Percentiles rank a stretch among this genome's conserved stretches.
Conservation (phyloP, 2,888 invertebrate species). For the Tupiocoris notatus region DNA sequence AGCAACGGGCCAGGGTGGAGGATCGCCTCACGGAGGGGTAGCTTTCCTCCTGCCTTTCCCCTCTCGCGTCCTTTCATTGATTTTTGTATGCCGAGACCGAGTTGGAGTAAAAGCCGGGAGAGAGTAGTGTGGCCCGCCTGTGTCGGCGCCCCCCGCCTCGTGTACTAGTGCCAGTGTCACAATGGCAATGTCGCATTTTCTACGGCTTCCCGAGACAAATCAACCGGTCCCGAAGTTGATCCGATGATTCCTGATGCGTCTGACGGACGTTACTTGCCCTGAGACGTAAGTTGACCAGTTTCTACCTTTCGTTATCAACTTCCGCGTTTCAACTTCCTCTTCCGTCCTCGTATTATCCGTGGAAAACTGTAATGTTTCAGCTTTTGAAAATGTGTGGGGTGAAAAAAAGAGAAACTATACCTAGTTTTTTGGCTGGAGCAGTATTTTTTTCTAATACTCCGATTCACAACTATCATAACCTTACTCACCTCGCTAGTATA, state of each 20-base stretch:
- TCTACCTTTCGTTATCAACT: not conserved
- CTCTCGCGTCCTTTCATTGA: slow-evolving; percentile 43
- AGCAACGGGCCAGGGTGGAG: slow-evolving; percentile 31
- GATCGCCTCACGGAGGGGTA: slow-evolving; percentile 14
- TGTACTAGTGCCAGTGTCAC: not conserved
- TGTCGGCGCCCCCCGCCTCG: not conserved
- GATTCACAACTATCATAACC: slow-evolving; percentile 20
- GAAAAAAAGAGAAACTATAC: no score
- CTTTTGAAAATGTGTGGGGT: no score
- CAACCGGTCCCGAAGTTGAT: slow-evolving; percentile 18
- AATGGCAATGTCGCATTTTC: slow-evolving; percentile 27
- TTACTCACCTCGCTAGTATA: slow-evolving; percentile 13
- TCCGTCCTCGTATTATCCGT: not conserved
- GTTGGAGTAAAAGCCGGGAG: slow-evolving; percentile 39
- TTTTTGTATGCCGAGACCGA: slow-evolving; percentile 42
- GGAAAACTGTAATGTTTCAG: not conserved
- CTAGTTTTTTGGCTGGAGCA: no score
- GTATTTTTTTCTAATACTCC: no score
- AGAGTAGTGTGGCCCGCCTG: slow-evolving; percentile 34
- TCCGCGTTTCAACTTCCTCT: slow-evolving; percentile 8
- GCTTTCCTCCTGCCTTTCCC: not conserved
- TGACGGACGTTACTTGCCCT: slow-evolving; percentile 7
- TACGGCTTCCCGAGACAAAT: not conserved
- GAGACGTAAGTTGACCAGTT: slow-evolving; percentile 11
- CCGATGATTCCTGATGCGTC: slow-evolving; percentile 26